phyloP scores from a whole-genome alignment of 1,140 invertebrate genomes.

The Metaphire vulgaris region DNA sequence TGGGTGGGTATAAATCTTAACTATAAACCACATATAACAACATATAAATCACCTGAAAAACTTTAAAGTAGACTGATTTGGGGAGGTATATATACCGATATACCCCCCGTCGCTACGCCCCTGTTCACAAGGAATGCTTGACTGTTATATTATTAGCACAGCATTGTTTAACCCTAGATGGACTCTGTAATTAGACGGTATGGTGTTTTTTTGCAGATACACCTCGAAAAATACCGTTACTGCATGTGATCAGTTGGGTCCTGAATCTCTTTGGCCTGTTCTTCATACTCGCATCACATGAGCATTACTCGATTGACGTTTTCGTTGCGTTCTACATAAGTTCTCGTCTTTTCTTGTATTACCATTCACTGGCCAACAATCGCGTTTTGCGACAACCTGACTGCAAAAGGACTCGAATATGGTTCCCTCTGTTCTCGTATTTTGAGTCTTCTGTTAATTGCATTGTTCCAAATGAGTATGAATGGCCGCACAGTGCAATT shows the following conservation, averaged over 20 bases:
- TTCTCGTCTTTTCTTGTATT: constrained; percentile 90
- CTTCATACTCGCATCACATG: constrained; percentile 96
- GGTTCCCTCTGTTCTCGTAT: constrained; percentile 79
- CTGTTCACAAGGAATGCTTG: too few species aligned
- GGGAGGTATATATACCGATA: too few species aligned
- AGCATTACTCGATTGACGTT: constrained; percentile 99
- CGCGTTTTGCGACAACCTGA: constrained; percentile 36
- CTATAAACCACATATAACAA: too few species aligned
- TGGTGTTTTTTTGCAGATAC: constrained; percentile 75
- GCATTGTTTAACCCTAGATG: too few species aligned
- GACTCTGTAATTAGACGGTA: too few species aligned
- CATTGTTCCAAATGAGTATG: constrained; percentile 89
- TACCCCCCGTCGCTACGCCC: too few species aligned
- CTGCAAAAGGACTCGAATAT: constrained; percentile 66
- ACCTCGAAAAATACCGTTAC: constrained; percentile 77
- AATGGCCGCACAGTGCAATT: constrained; percentile 63
- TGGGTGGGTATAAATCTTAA: too few species aligned
- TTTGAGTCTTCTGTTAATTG: constrained; percentile 90
- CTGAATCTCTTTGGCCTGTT: constrained; percentile 99
- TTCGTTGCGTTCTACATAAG: constrained; percentile 98
- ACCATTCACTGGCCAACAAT: constrained; percentile 94
- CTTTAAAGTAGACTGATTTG: too few species aligned
- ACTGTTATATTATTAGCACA: too few species aligned
- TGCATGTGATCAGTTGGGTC: constrained; percentile 94
- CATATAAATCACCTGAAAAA: too few species aligned